Conservation (phyloP, 2,113 vertebrate species). For the Phyllostomus hastatus region DNA sequence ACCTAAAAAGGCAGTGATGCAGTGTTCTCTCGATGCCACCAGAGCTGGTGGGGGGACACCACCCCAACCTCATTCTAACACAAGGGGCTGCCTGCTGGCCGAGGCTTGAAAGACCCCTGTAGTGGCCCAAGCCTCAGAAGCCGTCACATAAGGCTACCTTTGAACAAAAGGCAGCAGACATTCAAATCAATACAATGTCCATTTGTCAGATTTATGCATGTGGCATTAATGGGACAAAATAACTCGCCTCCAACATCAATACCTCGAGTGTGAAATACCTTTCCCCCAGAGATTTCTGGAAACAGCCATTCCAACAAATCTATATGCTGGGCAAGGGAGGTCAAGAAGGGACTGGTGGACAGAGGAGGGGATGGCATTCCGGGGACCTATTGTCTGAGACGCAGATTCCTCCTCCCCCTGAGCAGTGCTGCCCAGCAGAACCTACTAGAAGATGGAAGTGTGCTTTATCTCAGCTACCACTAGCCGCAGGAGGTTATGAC, state of each 20-base stretch:
- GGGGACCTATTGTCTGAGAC: neutral
- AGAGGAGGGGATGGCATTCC: neutral
- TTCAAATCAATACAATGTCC: neutral
- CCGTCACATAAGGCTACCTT: neutral
- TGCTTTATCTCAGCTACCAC: neutral
- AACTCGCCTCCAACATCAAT: neutral
- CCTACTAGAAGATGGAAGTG: neutral
- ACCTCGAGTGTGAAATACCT: neutral
- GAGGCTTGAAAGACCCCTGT: neutral
- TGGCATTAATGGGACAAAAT: neutral
- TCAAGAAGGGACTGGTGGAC: neutral
- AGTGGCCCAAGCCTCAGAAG: neutral
- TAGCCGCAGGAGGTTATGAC: neutral
- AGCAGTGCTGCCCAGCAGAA: neutral
- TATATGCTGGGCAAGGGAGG: neutral
- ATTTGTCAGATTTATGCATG: neutral
- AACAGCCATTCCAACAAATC: neutral
- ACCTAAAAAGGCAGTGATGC: neutral
- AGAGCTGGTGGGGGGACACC: neutral
- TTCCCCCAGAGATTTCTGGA: neutral
- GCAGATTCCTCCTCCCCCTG: neutral
- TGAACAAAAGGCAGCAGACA: neutral
- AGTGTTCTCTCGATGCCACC: neutral
- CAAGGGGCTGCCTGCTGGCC: neutral
- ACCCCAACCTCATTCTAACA: neutral